Conservation (phyloP, 2,113 vertebrate species). For the Gopherus evgoodei region DNA sequence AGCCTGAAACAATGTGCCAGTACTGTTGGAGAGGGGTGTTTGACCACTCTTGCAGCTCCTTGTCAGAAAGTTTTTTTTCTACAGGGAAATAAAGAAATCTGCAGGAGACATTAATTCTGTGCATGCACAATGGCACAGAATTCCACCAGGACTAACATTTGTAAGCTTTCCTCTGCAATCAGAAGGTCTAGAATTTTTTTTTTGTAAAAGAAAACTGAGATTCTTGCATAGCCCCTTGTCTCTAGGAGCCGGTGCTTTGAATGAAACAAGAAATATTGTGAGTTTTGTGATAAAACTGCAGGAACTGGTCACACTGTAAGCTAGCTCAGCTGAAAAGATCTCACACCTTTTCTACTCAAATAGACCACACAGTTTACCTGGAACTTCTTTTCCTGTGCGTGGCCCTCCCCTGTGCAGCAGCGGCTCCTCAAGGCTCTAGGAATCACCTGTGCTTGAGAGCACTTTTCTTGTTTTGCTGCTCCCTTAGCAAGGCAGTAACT, state of each 20-base stretch:
- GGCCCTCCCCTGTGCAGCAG: neutral
- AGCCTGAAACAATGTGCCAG: too few relatives aligned
- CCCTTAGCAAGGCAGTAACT: neutral
- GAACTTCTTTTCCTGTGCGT: neutral
- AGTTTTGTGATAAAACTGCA: neutral
- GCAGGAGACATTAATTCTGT: too few relatives aligned
- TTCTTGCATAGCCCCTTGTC: too few relatives aligned
- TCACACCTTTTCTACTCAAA: neutral
- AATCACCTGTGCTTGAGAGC: neutral
- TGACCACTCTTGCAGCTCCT: too few relatives aligned
- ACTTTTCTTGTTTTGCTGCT: neutral
- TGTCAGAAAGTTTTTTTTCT: too few relatives aligned
- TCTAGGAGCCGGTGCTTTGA: neutral
- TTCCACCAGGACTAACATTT: too few relatives aligned
- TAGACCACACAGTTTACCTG: neutral
- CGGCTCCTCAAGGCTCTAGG: neutral
- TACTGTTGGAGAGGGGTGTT: too few relatives aligned
- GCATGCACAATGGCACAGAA: too few relatives aligned
- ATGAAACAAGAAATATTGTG: neutral
- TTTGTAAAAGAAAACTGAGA: too few relatives aligned
- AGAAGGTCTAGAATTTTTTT: too few relatives aligned
- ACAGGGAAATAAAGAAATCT: too few relatives aligned
- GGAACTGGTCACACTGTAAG: neutral
- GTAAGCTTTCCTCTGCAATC: too few relatives aligned
- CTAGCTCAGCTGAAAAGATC: neutral